These are phyloP conservation scores for Himalopsyche japonica DNA, from an alignment of 2,888 invertebrate genomes.

Conservation along the genomic window DNA sequence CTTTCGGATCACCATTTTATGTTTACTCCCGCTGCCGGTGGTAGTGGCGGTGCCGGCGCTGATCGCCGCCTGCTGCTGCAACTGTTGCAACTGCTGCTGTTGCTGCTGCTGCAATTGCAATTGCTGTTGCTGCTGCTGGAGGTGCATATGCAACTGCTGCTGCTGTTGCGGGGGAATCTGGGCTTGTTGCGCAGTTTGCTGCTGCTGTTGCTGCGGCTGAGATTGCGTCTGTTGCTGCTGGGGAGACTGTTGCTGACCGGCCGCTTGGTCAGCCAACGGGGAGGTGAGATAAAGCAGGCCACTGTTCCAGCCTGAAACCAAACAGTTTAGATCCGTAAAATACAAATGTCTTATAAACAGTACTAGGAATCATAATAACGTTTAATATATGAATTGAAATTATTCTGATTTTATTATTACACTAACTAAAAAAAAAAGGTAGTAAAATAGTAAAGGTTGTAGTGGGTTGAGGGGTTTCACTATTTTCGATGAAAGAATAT, in stretches of 20 bases:
- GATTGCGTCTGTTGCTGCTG: slow-evolving; percentile 44
- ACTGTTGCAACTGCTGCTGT: slow-evolving; percentile 30
- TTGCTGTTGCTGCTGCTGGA: slow-evolving; percentile 49
- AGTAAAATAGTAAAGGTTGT: no score
- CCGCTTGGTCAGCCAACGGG: slow-evolving; percentile 45
- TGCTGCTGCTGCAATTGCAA: slow-evolving; percentile 40
- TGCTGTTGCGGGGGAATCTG: slow-evolving; percentile 40
- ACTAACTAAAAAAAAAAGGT: no score
- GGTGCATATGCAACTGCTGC: slow-evolving; percentile 28
- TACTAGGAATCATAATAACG: no score
- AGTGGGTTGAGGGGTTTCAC: no score
- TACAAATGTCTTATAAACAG: no score
- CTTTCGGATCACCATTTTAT: slow-evolving; percentile 44
- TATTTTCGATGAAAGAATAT: no score
- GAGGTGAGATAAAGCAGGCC: slow-evolving; percentile 32
- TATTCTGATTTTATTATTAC: no score
- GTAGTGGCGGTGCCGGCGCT: slow-evolving; percentile 43
- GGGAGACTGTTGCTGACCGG: slow-evolving; percentile 44
- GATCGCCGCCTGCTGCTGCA: slow-evolving; percentile 42
- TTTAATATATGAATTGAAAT: no score
- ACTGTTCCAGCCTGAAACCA: slow-evolving; percentile 37
- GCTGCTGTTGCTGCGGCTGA: slow-evolving; percentile 3
- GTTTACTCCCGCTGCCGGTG: slow-evolving; percentile 23
- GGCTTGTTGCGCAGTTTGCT: slow-evolving; percentile 41
- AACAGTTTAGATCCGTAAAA: neutral